Evolutionary conservation across 1,140 invertebrate genomes (phyloP).

Genomic region (Panonychus citri): DNA sequence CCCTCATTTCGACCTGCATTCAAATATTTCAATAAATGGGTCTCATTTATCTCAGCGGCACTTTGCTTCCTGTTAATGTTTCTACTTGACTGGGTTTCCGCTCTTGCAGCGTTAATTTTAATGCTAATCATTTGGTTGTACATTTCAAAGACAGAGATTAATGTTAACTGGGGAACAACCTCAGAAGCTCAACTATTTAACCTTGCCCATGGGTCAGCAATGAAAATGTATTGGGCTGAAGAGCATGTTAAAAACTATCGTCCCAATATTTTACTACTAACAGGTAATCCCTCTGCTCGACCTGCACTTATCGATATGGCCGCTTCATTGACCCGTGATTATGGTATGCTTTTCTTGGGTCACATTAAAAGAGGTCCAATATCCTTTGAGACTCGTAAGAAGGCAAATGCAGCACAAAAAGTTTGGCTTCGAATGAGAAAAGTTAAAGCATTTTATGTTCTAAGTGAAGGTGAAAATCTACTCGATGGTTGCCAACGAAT

Average conservation of each 20-base stretch:
- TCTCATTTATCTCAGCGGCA: constrained; percentile 27
- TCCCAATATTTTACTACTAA: constrained; percentile 33
- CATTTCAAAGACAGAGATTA: constrained; percentile 27
- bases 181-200: constrained; percentile 38
- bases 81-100: constrained; percentile 31
- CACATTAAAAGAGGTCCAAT: constrained; percentile 36
- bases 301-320: constrained; percentile 33
- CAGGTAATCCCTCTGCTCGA: constrained; percentile 27
- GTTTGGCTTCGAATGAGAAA: constrained; percentile 25
- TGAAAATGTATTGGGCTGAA: constrained; percentile 28
- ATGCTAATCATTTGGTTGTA: constrained; percentile 25
- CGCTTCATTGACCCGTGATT: constrained; percentile 28
- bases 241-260: constrained; percentile 38
- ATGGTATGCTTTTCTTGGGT: constrained; percentile 30
- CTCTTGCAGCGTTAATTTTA: constrained; percentile 26
- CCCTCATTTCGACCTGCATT: constrained; percentile 27
- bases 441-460: constrained; percentile 29
- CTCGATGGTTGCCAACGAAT: constrained; percentile 29
- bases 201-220: constrained; percentile 28
- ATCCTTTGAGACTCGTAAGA: constrained; percentile 22
- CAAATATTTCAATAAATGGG: constrained; percentile 33
- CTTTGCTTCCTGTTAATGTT: constrained; percentile 33
- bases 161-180: constrained; percentile 39
- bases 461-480: constrained; percentile 34
- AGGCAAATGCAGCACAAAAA: constrained; percentile 24